Conservation (phyloP, 2,888 invertebrate genomes). For the Stratiomys singularior region DNA sequence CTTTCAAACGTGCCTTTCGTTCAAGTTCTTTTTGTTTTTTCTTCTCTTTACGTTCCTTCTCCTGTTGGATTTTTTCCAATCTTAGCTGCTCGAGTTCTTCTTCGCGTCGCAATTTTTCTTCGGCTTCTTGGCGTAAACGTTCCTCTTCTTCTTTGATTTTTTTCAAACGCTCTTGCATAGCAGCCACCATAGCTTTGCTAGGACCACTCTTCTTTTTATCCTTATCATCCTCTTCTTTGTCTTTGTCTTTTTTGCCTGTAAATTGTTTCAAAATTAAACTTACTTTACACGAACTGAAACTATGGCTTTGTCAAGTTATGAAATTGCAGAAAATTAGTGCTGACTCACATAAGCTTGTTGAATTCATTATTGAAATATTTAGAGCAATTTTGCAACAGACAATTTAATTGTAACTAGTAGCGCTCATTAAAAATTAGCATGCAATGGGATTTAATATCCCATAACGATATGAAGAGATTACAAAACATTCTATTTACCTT, state of each 20-base stretch:
- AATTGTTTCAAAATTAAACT: not conserved
- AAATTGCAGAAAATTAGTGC: too few relatives aligned
- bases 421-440: too few relatives aligned
- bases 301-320: too few relatives aligned
- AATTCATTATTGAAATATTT: too few relatives aligned
- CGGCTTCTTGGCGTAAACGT: constrained; percentile 75
- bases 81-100: constrained; percentile 80
- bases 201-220: constrained; percentile 75
- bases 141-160: constrained; percentile 92
- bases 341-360: too few relatives aligned
- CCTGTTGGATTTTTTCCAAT: constrained; percentile 79
- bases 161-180: constrained; percentile 92
- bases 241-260: constrained; percentile 65
- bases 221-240: constrained; percentile 68
- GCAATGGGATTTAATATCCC: too few relatives aligned
- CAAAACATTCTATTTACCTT: constrained; percentile 32
- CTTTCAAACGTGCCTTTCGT: constrained; percentile 89
- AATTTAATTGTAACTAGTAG: too few relatives aligned
- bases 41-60: constrained; percentile 87
- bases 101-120: constrained; percentile 79
- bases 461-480: too few relatives aligned
- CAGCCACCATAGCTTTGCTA: constrained; percentile 85
- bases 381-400: too few relatives aligned
- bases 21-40: constrained; percentile 94
- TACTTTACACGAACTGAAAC: too few relatives aligned